These are phyloP conservation scores for Nemotelus pantherinus DNA, from an alignment of 2,888 invertebrate genomes.

Conservation along the genomic window DNA sequence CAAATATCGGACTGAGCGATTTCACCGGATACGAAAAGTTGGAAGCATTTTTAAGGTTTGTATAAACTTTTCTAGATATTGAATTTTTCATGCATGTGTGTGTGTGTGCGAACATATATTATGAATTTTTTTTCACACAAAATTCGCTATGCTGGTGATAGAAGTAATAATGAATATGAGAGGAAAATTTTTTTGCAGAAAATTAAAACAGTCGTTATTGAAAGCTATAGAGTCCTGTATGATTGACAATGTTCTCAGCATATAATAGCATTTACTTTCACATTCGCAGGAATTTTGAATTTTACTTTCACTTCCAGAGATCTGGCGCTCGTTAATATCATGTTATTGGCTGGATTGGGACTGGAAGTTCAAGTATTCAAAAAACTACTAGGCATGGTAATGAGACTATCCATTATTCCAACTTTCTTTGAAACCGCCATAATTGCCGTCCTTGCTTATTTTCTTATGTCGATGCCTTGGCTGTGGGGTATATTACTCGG, in stretches of 20 bases:
- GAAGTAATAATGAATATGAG: too few species aligned
- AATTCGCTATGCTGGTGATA: too few species aligned
- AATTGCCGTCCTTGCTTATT: slow-evolving; percentile 67
- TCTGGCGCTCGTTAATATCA: slow-evolving; percentile 72
- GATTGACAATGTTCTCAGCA: too few species aligned
- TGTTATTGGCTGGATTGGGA: slow-evolving; percentile 73
- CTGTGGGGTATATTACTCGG: slow-evolving; percentile 69
- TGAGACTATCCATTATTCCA: slow-evolving; percentile 70
- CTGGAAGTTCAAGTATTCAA: slow-evolving; percentile 70
- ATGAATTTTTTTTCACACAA: not conserved
- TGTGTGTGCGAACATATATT: slow-evolving; percentile 15
- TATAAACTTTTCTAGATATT: not conserved
- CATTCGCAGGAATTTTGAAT: not conserved
- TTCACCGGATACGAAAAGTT: slow-evolving; percentile 65
- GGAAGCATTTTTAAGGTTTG: slow-evolving; percentile 66
- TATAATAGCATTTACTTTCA: too few species aligned
- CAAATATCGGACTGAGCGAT: slow-evolving; percentile 66
- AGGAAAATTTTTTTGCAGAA: too few species aligned
- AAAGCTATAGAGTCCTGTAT: too few species aligned
- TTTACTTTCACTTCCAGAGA: slow-evolving; percentile 63
- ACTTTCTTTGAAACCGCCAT: slow-evolving; percentile 69
- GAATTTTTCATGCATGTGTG: not conserved
- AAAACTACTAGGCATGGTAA: slow-evolving; percentile 67
- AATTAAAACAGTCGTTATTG: too few species aligned
- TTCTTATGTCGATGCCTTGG: slow-evolving; percentile 71